A percentile compares a stretch with the other conserved stretches of the same genome.
These are phyloP conservation scores for Apoda limacodes DNA, from an alignment of 2,888 invertebrate genomes.

Conservation along the genomic window DNA sequence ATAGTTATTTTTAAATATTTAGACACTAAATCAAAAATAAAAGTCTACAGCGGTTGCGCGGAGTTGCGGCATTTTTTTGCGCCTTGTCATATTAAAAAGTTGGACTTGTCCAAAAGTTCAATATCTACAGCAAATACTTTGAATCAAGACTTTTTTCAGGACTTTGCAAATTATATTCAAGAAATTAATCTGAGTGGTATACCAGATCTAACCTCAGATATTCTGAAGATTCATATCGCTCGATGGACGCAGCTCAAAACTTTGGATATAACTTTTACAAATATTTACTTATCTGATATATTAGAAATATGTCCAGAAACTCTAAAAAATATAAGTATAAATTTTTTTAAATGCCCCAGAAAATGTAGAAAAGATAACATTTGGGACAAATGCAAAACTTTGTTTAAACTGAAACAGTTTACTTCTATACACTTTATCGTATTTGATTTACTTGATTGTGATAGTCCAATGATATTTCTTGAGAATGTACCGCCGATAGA, in stretches of 20 bases:
- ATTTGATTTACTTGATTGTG: conserved; percentile 26
- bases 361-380: conserved; percentile 18
- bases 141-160: conserved; percentile 22
- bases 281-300: conserved; percentile 28
- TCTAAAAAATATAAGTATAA: conserved; percentile 27
- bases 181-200: conserved; percentile 29
- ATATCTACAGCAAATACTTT: conserved; percentile 24
- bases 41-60: conserved; percentile 20
- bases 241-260: conserved; percentile 23
- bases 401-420: conserved; percentile 26
- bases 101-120: conserved; percentile 24
- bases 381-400: conserved; percentile 19
- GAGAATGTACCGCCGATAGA: conserved; percentile 21
- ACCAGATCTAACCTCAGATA: conserved; percentile 24
- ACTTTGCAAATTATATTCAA: conserved; percentile 22
- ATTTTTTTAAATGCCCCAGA: conserved; percentile 27
- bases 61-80: conserved; percentile 25
- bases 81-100: conserved; percentile 23
- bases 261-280: conserved; percentile 31
- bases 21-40: conserved; percentile 24
- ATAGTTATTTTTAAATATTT: conserved; percentile 23
- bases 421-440: conserved; percentile 27
- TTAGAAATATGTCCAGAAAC: conserved; percentile 24
- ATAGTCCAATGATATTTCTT: conserved; percentile 26
- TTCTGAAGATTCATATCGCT: conserved; percentile 21